A percentile compares a stretch with the other conserved stretches of the same genome.
Conservation (phyloP, 2,797 vertebrate genomes). For the Diplodus puntazzo region DNA sequence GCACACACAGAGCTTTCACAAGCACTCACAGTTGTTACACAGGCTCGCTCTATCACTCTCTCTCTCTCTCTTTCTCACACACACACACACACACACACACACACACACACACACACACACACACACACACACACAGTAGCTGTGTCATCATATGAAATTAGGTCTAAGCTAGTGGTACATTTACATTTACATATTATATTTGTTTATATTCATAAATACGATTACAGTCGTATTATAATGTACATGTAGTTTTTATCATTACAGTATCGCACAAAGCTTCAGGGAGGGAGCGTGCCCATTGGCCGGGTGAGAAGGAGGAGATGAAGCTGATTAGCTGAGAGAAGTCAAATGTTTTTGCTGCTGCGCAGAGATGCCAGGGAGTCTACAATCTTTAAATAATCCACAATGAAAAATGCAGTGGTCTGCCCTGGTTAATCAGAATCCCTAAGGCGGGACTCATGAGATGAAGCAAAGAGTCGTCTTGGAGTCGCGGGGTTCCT, state of each 20-base stretch:
- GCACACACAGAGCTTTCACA: conserved; percentile 47
- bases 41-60: conserved; percentile 3
- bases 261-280: conserved; percentile 61
- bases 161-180: conserved; percentile 81
- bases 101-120: conserved; percentile 26
- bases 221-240: conserved; percentile 80
- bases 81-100: conserved; percentile 5
- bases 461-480: not conserved
- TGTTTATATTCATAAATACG: conserved; percentile 80
- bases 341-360: conserved; percentile 16
- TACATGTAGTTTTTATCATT: conserved; percentile 74
- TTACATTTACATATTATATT: conserved; percentile 80
- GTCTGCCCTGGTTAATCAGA: not conserved
- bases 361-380: not conserved
- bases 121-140: conserved; percentile 59
- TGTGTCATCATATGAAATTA: conserved; percentile 80
- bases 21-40: conserved; percentile 46
- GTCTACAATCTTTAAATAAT: not conserved
- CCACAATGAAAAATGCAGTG: not conserved
- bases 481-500: not conserved
- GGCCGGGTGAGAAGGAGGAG: conserved; percentile 48
- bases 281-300: conserved; percentile 51
- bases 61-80: conserved; percentile 14
- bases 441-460: not conserved
- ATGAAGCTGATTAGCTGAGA: conserved; percentile 21